Evolutionary conservation across 2,888 invertebrate genomes (phyloP).

Genomic region (Polyploca ridens): DNA sequence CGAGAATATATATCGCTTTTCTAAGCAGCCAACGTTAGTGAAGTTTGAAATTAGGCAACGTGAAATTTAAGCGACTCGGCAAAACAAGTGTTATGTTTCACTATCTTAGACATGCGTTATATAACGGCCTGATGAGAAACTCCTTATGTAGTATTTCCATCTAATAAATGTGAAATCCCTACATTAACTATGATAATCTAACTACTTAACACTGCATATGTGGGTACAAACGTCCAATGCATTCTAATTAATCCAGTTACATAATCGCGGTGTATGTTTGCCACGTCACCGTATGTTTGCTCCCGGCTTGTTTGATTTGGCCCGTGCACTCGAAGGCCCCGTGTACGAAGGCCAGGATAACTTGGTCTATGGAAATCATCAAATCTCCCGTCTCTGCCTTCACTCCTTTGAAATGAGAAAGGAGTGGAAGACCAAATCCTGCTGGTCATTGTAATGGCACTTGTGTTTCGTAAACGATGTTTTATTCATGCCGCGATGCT

Average conservation of each 20-base stretch:
- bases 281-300: slow-evolving; percentile 63
- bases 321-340: slow-evolving; percentile 52
- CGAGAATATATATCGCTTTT: slow-evolving; percentile 41
- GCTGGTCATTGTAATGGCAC: slow-evolving; percentile 58
- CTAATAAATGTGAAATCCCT: background rate
- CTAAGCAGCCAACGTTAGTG: slow-evolving; percentile 17
- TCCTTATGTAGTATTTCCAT: background rate
- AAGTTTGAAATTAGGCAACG: slow-evolving; percentile 38
- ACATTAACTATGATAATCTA: background rate
- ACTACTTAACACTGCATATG: slow-evolving; percentile 13
- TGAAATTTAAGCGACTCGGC: slow-evolving; percentile 24
- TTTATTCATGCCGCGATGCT: slow-evolving; percentile 78
- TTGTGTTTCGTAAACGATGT: slow-evolving; percentile 72
- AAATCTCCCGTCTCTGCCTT: slow-evolving; percentile 21
- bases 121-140: background rate
- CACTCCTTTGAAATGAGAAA: slow-evolving; percentile 22
- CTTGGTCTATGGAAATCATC: slow-evolving; percentile 35
- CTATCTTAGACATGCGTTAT: slow-evolving; percentile 1
- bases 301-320: slow-evolving; percentile 59
- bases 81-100: slow-evolving; percentile 17
- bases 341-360: slow-evolving; percentile 46
- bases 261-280: slow-evolving; percentile 62
- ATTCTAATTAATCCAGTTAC: slow-evolving; percentile 68
- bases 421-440: slow-evolving; percentile 39
- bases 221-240: slow-evolving; percentile 39